A percentile compares a stretch with the other conserved stretches of the same genome.
Conservation (phyloP, 2,797 vertebrate species). For the Telmatherina bonti region DNA sequence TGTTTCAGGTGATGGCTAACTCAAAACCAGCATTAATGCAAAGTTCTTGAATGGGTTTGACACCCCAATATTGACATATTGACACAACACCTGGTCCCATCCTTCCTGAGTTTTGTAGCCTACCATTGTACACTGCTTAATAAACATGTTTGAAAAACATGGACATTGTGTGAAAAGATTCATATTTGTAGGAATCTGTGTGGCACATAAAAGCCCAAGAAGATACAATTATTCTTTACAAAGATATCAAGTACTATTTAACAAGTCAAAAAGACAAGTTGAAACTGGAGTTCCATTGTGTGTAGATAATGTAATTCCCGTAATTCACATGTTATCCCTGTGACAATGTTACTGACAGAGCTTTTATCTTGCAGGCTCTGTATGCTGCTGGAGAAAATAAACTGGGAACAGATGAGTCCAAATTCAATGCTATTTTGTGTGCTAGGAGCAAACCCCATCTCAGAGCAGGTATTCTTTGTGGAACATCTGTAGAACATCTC, state of each 20-base stretch:
- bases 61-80: too few relatives aligned
- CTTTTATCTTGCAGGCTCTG: conserved; percentile 81
- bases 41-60: too few relatives aligned
- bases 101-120: too few relatives aligned
- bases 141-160: neutral
- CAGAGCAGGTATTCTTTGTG: conserved; percentile 86
- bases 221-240: neutral
- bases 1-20: too few relatives aligned
- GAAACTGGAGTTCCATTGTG: neutral
- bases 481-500: neutral
- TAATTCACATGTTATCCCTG: neutral
- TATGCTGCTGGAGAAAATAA: conserved; percentile 97
- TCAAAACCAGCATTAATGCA: too few relatives aligned
- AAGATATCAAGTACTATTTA: neutral
- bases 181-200: neutral
- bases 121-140: too few relatives aligned
- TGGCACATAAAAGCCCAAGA: neutral
- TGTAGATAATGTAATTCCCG: neutral
- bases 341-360: neutral
- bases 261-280: neutral
- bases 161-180: neutral
- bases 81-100: too few relatives aligned
- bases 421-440: conserved; percentile 96
- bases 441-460: conserved; percentile 93
- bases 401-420: conserved; percentile 97